Percentiles rank a stretch among this genome's conserved stretches.
Conservation (phyloP, 2,888 invertebrate species). For the Helicoverpa assulta region DNA sequence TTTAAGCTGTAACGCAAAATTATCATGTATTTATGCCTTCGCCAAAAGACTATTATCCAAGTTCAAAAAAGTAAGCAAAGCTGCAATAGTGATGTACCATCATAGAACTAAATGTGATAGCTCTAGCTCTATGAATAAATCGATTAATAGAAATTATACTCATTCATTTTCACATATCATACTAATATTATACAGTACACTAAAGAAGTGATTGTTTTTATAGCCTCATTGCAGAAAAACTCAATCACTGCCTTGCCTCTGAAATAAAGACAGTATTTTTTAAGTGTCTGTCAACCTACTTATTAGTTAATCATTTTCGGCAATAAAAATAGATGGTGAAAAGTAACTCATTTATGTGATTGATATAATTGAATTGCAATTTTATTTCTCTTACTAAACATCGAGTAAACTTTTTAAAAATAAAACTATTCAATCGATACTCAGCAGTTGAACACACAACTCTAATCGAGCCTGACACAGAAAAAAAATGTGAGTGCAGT, state of each 20-base stretch:
- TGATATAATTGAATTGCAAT: not conserved
- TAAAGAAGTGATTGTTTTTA: not conserved
- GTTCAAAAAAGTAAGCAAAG: constrained; percentile 3
- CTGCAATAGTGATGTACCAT: constrained; percentile 8
- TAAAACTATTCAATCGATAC: not conserved
- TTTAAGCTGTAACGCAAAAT: not conserved
- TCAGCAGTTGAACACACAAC: constrained; percentile 23
- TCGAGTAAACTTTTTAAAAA: not conserved
- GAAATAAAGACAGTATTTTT: too few species aligned
- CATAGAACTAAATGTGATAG: not conserved
- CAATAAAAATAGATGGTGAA: too few species aligned
- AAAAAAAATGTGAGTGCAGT: constrained; percentile 74
- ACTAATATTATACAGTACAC: not conserved
- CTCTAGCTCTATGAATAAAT: not conserved
- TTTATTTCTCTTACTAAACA: not conserved
- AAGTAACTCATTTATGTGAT: not conserved
- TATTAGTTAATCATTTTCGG: too few species aligned
- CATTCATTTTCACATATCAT: not conserved
- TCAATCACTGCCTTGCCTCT: too few species aligned
- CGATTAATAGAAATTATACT: not conserved
- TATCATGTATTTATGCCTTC: not conserved
- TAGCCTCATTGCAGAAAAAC: too few species aligned
- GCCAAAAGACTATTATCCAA: constrained; percentile 11
- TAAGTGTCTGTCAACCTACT: too few species aligned
- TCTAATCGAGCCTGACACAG: constrained; percentile 56